phyloP scores from a whole-genome alignment of 2,113 vertebrate genomes.

The Eonycteris spelaea region DNA sequence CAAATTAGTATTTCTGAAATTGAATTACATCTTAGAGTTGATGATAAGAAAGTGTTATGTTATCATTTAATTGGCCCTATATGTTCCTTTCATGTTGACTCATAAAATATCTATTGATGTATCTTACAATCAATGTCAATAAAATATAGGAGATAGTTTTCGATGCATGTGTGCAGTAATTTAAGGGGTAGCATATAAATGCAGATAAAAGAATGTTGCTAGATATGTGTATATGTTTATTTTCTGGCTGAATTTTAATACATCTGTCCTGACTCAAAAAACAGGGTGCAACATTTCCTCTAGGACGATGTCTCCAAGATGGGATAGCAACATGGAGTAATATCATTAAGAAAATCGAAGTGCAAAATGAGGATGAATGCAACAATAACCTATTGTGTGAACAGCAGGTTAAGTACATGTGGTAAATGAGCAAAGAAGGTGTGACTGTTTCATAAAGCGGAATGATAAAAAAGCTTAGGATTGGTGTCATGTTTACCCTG shows the following conservation, averaged over 20 bases:
- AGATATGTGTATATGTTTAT: not conserved
- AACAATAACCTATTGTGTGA: not conserved
- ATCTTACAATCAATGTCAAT: not conserved
- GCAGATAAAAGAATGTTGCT: not conserved
- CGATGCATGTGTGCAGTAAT: not conserved
- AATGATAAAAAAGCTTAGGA: not conserved
- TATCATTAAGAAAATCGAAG: not conserved
- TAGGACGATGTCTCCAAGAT: not conserved
- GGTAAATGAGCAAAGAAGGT: not conserved
- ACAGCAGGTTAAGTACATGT: not conserved
- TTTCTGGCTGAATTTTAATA: not conserved
- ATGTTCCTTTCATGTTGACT: not conserved
- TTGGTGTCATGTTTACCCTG: not conserved
- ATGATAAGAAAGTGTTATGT: not conserved
- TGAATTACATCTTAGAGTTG: not conserved
- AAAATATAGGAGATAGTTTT: not conserved
- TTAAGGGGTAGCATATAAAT: not conserved
- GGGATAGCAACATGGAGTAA: not conserved
- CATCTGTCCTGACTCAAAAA: not conserved
- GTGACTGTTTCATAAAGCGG: not conserved
- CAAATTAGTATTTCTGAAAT: not conserved
- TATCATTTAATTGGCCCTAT: not conserved
- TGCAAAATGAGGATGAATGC: not conserved
- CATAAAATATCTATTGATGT: not conserved
- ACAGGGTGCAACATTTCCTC: not conserved